Percentiles rank a stretch among this genome's conserved stretches.
Conservation (phyloP, 2,888 invertebrate species). For the Lumbricus terrestris region DNA sequence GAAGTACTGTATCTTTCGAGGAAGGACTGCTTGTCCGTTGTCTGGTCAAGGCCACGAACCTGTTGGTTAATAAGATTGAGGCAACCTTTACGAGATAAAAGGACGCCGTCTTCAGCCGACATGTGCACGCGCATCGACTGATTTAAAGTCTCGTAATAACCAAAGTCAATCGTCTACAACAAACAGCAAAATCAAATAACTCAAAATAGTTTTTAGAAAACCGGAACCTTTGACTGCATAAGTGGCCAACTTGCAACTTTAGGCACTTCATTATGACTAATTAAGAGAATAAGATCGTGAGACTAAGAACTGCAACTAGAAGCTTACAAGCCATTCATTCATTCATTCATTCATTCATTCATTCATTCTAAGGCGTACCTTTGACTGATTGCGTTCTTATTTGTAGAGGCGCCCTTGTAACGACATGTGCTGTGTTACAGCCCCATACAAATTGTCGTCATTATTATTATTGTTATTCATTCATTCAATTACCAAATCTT, state of each 20-base stretch:
- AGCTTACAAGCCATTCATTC: too few species aligned
- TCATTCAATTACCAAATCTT: neutral
- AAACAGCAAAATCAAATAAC: neutral
- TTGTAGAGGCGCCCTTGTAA: too few species aligned
- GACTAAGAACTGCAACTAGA: neutral
- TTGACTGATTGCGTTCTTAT: too few species aligned
- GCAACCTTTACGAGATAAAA: constrained; percentile 67
- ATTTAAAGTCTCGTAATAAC: constrained; percentile 87
- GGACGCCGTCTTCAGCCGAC: constrained; percentile 77
- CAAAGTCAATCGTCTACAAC: constrained; percentile 87
- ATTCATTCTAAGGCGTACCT: too few species aligned
- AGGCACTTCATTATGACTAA: neutral
- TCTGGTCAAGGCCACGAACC: constrained; percentile 76
- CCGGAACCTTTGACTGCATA: too few species aligned
- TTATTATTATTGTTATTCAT: too few species aligned
- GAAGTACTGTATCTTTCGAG: constrained; percentile 79
- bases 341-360: too few species aligned
- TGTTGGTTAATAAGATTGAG: constrained; percentile 72
- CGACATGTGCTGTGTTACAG: too few species aligned
- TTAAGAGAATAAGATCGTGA: neutral
- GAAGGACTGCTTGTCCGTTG: constrained; percentile 83
- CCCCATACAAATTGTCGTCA: too few species aligned
- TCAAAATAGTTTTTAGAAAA: neutral
- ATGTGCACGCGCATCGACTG: constrained; percentile 79
- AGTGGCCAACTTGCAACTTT: neutral